A percentile compares a stretch with the other conserved stretches of the same genome.
Evolutionary conservation across 2,888 invertebrate genomes (phyloP).

Genomic region (Heliothis peltigera): DNA sequence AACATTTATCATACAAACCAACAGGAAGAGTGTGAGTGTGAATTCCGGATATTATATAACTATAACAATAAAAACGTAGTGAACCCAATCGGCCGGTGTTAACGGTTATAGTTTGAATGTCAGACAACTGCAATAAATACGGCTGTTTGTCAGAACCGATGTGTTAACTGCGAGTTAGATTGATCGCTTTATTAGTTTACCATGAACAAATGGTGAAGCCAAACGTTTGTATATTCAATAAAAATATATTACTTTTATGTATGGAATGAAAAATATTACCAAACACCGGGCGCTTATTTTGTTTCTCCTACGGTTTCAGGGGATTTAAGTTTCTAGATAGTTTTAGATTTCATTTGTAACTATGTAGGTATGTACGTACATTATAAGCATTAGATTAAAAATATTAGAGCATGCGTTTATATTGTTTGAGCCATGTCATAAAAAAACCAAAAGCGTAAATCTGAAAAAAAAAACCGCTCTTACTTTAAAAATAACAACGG

Average conservation of each 20-base stretch:
- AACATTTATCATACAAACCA: neutral
- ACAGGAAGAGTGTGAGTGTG: too few species aligned
- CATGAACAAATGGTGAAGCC: conserved; percentile 14
- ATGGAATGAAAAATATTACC: neutral
- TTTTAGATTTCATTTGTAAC: too few species aligned
- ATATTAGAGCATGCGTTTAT: too few species aligned
- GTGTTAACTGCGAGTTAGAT: conserved; percentile 41
- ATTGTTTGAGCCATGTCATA: too few species aligned
- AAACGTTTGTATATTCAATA: conserved; percentile 20
- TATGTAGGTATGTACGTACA: too few species aligned
- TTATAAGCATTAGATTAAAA: too few species aligned
- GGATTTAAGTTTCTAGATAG: too few species aligned
- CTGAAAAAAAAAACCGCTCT: neutral
- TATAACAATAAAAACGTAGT: neutral
- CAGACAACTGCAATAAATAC: conserved; percentile 19
- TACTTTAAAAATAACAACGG: conserved; percentile 17
- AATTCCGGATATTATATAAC: conserved; percentile 1
- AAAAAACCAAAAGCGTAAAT: neutral
- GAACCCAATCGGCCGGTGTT: neutral
- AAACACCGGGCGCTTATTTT: neutral
- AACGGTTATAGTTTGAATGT: conserved; percentile 8
- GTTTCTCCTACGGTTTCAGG: too few species aligned
- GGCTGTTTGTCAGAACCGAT: conserved; percentile 27
- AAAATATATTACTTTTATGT: conserved; percentile 10
- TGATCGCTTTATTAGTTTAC: conserved; percentile 34